These are phyloP conservation scores for Spinus pinus DNA, from an alignment of 2,797 vertebrate species.

Conservation along the genomic window DNA sequence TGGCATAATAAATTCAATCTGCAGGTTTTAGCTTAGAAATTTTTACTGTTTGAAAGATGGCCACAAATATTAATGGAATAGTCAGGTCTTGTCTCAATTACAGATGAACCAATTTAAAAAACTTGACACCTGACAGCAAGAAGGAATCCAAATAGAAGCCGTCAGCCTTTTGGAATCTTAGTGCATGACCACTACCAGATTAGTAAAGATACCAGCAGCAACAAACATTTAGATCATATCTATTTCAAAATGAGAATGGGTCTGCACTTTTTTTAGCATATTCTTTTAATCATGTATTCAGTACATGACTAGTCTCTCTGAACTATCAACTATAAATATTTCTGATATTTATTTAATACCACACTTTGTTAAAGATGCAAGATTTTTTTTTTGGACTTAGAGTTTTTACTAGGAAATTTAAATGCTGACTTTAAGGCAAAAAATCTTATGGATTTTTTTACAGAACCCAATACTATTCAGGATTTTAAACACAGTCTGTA, in stretches of 20 bases:
- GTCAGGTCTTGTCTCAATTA: slow-evolving; percentile 15
- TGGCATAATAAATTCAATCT: not conserved
- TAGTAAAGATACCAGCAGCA: slow-evolving; percentile 43
- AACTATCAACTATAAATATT: not conserved
- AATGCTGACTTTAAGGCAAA: not conserved
- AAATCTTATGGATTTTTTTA: not conserved
- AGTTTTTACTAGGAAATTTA: not conserved
- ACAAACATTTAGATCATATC: slow-evolving; percentile 21
- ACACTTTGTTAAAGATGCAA: not conserved
- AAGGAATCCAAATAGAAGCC: slow-evolving; percentile 58
- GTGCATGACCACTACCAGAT: slow-evolving; percentile 53
- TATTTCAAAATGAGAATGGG: slow-evolving; percentile 39
- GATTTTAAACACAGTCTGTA: not conserved
- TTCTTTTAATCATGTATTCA: not conserved
- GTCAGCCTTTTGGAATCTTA: slow-evolving; percentile 58
- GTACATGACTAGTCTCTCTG: not conserved
- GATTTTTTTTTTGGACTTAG: not conserved
- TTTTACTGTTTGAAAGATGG: not conserved
- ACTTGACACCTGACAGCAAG: slow-evolving; percentile 29
- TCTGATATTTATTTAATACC: not conserved
- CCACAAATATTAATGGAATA: slow-evolving; percentile 22
- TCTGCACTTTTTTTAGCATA: not conserved
- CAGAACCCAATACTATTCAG: not conserved
- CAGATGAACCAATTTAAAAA: slow-evolving; percentile 17
- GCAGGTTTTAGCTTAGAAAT: not conserved